Conservation (phyloP, 2,113 vertebrate species). For the Octodon degus region DNA sequence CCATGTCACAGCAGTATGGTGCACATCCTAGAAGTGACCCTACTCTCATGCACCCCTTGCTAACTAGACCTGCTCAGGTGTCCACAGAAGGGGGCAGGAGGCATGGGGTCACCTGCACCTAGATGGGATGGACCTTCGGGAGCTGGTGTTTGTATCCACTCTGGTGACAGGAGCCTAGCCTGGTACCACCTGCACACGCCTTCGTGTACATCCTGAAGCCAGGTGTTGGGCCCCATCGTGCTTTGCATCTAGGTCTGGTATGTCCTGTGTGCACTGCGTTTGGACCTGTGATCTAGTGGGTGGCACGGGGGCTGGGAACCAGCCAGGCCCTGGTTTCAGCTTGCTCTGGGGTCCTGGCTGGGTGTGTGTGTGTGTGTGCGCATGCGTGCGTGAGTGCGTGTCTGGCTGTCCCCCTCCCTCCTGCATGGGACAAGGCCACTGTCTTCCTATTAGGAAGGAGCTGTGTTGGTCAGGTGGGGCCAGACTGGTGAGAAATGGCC, state of each 20-base stretch:
- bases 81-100: neutral
- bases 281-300: neutral
- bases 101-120: too few species aligned
- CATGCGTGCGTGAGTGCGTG: too few species aligned
- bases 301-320: neutral
- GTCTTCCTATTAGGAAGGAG: neutral
- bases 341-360: too few species aligned
- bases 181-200: accelerated
- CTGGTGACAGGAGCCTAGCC: neutral
- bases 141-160: neutral
- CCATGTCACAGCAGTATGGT: neutral
- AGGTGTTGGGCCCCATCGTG: neutral
- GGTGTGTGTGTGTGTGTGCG: neutral
- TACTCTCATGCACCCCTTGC: neutral
- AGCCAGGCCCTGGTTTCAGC: neutral
- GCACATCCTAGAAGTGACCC: neutral
- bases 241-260: neutral
- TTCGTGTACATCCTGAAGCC: too few species aligned
- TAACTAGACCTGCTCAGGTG: neutral
- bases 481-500: neutral
- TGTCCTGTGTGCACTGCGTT: accelerated
- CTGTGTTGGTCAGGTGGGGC: neutral
- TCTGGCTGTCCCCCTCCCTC: neutral
- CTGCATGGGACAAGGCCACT: neutral
- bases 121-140: neutral